Percentiles rank a stretch among this genome's conserved stretches.
These are phyloP conservation scores for Rachycentron canadum DNA, from an alignment of 2,797 vertebrate genomes.

Conservation along the genomic window DNA sequence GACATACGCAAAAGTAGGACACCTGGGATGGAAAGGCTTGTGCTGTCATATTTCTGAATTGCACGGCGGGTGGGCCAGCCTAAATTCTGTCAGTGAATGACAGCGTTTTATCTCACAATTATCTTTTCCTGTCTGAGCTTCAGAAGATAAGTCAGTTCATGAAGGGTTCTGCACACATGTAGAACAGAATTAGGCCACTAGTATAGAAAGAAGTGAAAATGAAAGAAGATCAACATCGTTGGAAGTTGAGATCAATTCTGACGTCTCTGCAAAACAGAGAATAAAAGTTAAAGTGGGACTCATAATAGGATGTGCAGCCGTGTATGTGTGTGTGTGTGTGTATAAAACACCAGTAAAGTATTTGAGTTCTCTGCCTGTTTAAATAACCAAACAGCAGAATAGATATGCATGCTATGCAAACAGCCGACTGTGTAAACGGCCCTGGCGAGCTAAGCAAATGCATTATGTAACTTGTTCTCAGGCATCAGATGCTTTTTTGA, in stretches of 20 bases:
- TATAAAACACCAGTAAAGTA: constrained; percentile 50
- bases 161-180: constrained; percentile 28
- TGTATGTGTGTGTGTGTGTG: constrained; percentile 11
- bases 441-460: constrained; percentile 75
- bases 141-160: constrained; percentile 29
- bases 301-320: background rate
- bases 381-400: constrained; percentile 70
- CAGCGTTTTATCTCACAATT: constrained; percentile 44
- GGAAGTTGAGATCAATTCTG: constrained; percentile 29
- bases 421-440: constrained; percentile 75
- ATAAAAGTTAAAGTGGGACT: constrained; percentile 13
- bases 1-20: constrained; percentile 43
- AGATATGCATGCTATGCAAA: constrained; percentile 79
- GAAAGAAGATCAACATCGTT: constrained; percentile 8
- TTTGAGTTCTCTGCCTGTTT: constrained; percentile 53
- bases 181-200: constrained; percentile 74
- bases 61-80: constrained; percentile 44
- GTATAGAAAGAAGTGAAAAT: constrained; percentile 23
- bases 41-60: constrained; percentile 51
- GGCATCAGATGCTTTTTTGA: constrained; percentile 45
- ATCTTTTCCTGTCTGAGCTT: constrained; percentile 41
- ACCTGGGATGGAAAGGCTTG: constrained; percentile 43
- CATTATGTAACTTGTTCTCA: constrained; percentile 72
- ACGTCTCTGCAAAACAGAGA: constrained; percentile 32
- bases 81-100: constrained; percentile 53